Base-by-base conservation (phyloP, 2,888 invertebrate genomes). In the Thyatira batis region DNA sequence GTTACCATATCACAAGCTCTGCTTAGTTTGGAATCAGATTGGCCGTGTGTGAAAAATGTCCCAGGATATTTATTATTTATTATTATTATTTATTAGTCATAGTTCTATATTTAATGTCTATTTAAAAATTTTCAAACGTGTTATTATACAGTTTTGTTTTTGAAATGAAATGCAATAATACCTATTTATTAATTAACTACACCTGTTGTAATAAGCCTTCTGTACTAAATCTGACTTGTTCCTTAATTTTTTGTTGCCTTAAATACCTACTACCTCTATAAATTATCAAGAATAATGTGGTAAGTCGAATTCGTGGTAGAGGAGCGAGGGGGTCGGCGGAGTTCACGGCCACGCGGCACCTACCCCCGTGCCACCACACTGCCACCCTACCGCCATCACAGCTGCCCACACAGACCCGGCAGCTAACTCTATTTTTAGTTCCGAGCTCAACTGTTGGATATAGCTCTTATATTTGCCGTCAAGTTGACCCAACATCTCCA, bases 341-440 rank as follows among this genome's bases (percentile, higher is more conserved):
- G 92, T 91, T 92, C 91, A 92, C 81, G 91, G 91, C 83, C 87
- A 74, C 67, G 48, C 53, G 51, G 46, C 59, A 59, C 65, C 60
- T 68, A 60, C 66, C 63, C 61, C 66, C 63, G 70, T 54, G 13
- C 63, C 46, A 49, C 48, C 52, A 56, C 60, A 59, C 60, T 67
- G 58, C 61, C 58, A 55, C 63, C 59, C 61, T 63, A 65, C 64
- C 45, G 53, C 53, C 57, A 33, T n/a, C n/a, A 33, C 63, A 56
- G 55, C 69, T 61, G 60, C 71, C 71, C 72, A 73, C 66, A 58
- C 60, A 50, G 55, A 64, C 43, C 62, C 44, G 62, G 63, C 67
- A 69, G 64, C 62, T 54, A 50, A 61, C 55, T 69, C 80, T 88
- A 87, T 87, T 84, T 87, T 81, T 84, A 83, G 81, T 65, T 50